These are phyloP conservation scores for Carettochelys insculpta DNA, from an alignment of 2,113 vertebrate species.

Conservation along the genomic window DNA sequence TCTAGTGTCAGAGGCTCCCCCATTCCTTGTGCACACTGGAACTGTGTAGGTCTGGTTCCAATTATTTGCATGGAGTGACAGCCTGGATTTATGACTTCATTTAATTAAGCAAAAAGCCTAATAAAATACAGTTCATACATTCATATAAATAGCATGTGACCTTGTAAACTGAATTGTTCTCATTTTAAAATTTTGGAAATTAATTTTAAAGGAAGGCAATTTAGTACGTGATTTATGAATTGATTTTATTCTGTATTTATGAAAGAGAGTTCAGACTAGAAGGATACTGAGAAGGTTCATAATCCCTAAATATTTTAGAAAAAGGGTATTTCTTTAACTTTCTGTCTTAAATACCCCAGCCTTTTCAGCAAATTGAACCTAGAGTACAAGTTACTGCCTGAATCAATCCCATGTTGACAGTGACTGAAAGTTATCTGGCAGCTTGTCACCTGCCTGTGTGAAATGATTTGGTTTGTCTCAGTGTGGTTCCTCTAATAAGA, in stretches of 20 bases:
- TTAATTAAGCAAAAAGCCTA: not conserved
- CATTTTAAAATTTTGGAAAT: not conserved
- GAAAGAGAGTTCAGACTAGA: not conserved
- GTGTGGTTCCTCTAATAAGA: not conserved
- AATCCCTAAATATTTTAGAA: not conserved
- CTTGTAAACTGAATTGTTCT: not conserved
- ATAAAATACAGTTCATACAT: not conserved
- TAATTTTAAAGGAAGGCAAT: not conserved
- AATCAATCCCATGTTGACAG: not conserved
- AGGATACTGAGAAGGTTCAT: not conserved
- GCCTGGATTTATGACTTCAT: not conserved
- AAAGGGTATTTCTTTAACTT: not conserved
- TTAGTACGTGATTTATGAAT: not conserved
- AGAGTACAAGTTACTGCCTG: not conserved
- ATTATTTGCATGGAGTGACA: not conserved
- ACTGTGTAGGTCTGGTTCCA: not conserved
- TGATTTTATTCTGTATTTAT: not conserved
- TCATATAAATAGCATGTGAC: not conserved
- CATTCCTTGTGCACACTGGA: fast-evolving
- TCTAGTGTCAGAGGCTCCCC: too few species aligned
- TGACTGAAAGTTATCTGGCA: not conserved
- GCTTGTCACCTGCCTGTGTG: not conserved
- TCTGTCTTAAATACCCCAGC: not conserved
- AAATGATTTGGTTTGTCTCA: not conserved
- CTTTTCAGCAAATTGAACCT: not conserved